Base-by-base conservation (phyloP, 2,113 vertebrate species). In the Lutjanus erythropterus region DNA sequence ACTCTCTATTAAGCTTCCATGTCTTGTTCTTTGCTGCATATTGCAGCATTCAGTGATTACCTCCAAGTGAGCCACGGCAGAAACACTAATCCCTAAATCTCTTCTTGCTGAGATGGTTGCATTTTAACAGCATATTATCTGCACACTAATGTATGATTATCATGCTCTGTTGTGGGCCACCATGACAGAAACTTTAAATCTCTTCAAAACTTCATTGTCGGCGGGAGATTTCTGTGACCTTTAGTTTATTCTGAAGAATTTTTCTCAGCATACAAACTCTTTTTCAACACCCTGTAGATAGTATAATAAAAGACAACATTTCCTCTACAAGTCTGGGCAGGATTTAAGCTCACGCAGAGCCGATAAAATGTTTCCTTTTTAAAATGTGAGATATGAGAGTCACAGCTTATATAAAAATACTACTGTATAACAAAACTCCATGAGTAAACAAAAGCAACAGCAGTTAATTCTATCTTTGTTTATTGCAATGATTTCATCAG, bases 111-210 rank as follows among this genome's bases (percentile, higher is more conserved):
- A 89, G 41, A 58, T 33, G 70, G 75, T 29, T 55, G 77, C 68
- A 86, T 80, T 83, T 84, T 66, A 87, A 84, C 70, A 83, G 61
- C 47, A 73, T 75, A 83, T 84, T 76, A 87, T 25, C 75, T 86
- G 85, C 62, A 64, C 16, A 6, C 62, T 68, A 69, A 68, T 75
- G 16, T 35, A 62, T 55, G 42, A 72, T 71, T 86, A 21, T 77
- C 61, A 71, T 31, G 66, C 37, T 65, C 42, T 47, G 42, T 52
- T 71, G 41, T 50, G 47, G 16, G 12, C 56, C 49, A 55, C n/a
- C 61, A 37, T 44, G 50, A 53, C 29, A 67, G 18, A 69, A 69
- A 71, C 47, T 60, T n/a, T 5, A 56, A 62, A 53, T 53, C 46
- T 27, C 19, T 33, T 2, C 12, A 31, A 2, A 3, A 50, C 52